Evolutionary conservation across 2,113 vertebrate genomes (phyloP), one percentile per base, ranked within the genome.

Genomic region (Connochaetes taurinus): DNA sequence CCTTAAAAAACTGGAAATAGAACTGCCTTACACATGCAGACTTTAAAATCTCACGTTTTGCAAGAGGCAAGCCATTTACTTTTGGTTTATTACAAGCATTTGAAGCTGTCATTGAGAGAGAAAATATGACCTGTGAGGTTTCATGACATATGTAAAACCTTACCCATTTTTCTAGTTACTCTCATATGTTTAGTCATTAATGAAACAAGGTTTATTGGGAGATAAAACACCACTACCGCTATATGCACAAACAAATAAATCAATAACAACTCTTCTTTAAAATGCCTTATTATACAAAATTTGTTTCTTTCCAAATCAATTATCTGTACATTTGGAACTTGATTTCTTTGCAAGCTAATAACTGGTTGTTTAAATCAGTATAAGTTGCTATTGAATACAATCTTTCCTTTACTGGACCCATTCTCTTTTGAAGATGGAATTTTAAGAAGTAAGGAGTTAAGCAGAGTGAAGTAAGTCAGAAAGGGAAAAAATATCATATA

Each of bases 21-120:
- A 55, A 21, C 53, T 21, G 53, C 53, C 19, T 93, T 82, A 60
- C n/a, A 55, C 33, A 84, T 40, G 71, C 27, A 92, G 13, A 81
- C 58, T 58, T 76, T 19, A 82, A 90, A 93, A 81, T 76, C 52
- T 94, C 71, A 91, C 23, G 21, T 82, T 97, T 96, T 91, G n/a
- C 90, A 95, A 93, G 83, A 97, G 47, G 91, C 16, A 92, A 91
- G 60, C 19, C 57, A 97, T 90, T 91, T 92, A 92, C 15, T 23
- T 57, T 88, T 92, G 27, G 96, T 97, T 98, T 92, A 95, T 71
- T 53, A 10, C 25, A 60, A 87, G 60, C 90, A 90, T 94, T 90
- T 96, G 87, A 97, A 85, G 19, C 82, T 93, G 27, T 82, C 27
- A 95, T 23, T 64, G 74, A 95, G 60, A 87, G 19, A 62, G 87